A percentile compares a stretch with the other conserved stretches of the same genome.
phyloP scores from a whole-genome alignment of 2,113 vertebrate species.

The Arvicanthis niloticus region DNA sequence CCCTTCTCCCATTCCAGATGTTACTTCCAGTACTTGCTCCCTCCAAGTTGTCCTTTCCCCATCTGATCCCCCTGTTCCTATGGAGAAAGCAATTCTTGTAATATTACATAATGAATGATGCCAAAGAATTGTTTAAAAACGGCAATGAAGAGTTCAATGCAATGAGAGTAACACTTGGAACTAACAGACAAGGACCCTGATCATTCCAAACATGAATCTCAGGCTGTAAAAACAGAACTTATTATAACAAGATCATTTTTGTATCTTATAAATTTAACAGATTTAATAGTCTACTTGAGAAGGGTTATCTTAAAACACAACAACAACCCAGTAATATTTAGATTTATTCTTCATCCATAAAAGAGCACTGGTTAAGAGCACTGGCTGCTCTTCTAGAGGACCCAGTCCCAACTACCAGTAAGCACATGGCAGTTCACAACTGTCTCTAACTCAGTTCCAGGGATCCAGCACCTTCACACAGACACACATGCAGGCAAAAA shows the following conservation, averaged over 20 bases:
- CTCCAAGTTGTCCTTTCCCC: neutral
- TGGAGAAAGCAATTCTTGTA: conserved; percentile 68
- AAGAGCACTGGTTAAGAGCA: neutral
- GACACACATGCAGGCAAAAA: neutral
- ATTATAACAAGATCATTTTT: conserved; percentile 42
- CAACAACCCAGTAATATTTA: conserved; percentile 29
- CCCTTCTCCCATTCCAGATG: neutral
- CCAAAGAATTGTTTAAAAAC: conserved; percentile 73
- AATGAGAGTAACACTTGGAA: conserved; percentile 46
- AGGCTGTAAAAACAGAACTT: conserved; percentile 62
- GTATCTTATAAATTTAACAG: conserved; percentile 58
- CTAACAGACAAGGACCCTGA: conserved; percentile 60
- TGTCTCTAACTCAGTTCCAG: neutral
- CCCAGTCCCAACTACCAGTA: neutral
- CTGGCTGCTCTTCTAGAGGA: neutral
- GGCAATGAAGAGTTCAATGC: conserved; percentile 62
- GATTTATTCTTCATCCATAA: conserved; percentile 48
- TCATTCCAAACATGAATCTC: conserved; percentile 69
- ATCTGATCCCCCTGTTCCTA: neutral
- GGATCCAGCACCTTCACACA: neutral
- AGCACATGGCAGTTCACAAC: neutral
- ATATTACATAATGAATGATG: conserved; percentile 72
- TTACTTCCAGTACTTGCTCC: neutral
- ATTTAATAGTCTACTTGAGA: conserved; percentile 52
- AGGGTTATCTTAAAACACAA: neutral